Evolutionary conservation across 2,888 invertebrate species (phyloP).

Genomic region (Athalia cordata): DNA sequence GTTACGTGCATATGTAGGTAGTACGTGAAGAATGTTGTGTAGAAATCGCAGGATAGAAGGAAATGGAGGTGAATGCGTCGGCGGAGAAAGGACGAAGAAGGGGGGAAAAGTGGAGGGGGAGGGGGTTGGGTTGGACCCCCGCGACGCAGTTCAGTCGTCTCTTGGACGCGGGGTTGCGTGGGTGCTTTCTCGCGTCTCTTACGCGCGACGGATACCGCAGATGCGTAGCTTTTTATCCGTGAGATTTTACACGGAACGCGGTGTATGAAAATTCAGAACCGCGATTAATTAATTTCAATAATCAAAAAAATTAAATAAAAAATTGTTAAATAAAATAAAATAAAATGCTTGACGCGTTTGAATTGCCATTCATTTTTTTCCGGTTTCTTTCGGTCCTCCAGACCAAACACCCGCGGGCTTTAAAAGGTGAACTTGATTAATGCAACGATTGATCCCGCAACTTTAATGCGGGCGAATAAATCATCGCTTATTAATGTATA

Average conservation of each 20-base stretch:
- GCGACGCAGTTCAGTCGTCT: conserved; percentile 50
- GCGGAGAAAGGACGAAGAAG: conserved; percentile 35
- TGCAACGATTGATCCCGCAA: neutral
- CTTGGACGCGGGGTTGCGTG: conserved; percentile 48
- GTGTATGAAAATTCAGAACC: neutral
- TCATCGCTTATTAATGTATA: neutral
- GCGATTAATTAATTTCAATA: neutral
- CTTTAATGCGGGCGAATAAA: neutral
- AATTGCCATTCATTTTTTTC: no score
- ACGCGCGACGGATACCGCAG: neutral
- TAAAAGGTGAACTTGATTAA: neutral
- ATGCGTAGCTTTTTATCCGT: neutral
- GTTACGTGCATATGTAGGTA: neutral
- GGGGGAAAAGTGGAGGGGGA: conserved; percentile 36
- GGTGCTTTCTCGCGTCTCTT: conserved; percentile 2
- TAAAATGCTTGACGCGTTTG: neutral
- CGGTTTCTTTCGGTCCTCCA: neutral
- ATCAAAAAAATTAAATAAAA: neutral
- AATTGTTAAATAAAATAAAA: neutral
- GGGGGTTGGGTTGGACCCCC: conserved; percentile 42
- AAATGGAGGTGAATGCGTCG: neutral
- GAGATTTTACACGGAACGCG: no score
- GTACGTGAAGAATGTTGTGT: conserved; percentile 21
- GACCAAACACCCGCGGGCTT: neutral
- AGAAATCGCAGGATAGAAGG: conserved; percentile 24